These are phyloP conservation scores for human DNA, from an alignment of 2,113 vertebrate species.

Conservation along the genomic window DNA sequence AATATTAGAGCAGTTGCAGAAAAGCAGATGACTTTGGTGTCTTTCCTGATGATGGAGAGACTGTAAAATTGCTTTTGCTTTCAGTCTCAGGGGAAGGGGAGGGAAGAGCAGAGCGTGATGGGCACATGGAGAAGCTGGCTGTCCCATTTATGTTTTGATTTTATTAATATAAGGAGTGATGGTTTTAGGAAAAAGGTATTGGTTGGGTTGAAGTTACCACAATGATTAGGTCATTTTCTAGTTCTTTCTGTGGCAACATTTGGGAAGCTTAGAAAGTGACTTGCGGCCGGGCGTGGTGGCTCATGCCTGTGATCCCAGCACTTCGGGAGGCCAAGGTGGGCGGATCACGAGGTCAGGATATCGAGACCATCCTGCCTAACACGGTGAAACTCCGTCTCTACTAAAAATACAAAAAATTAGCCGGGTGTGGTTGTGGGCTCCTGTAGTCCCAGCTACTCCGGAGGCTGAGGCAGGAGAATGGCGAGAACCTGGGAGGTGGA, in stretches of 20 bases:
- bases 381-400: too few species aligned
- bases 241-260: background rate
- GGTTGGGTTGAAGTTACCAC: background rate
- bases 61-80: rapidly evolving
- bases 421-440: too few species aligned
- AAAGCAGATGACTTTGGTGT: background rate
- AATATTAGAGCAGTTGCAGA: background rate
- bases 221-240: background rate
- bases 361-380: too few species aligned
- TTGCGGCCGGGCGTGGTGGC: rapidly evolving
- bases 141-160: rapidly evolving
- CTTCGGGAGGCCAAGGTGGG: too few species aligned
- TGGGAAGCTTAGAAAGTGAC: background rate
- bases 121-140: rapidly evolving
- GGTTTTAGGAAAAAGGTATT: background rate
- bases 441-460: too few species aligned
- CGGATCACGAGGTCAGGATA: too few species aligned
- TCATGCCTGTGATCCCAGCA: too few species aligned
- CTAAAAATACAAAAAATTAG: too few species aligned
- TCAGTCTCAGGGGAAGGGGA: rapidly evolving
- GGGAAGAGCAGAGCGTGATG: rapidly evolving
- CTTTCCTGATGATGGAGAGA: rapidly evolving
- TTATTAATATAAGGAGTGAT: rapidly evolving
- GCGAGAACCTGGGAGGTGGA: too few species aligned
- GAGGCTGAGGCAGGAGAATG: too few species aligned